Base-by-base conservation (phyloP, 1,140 invertebrate species). In the Psilanteris sp. region DNA sequence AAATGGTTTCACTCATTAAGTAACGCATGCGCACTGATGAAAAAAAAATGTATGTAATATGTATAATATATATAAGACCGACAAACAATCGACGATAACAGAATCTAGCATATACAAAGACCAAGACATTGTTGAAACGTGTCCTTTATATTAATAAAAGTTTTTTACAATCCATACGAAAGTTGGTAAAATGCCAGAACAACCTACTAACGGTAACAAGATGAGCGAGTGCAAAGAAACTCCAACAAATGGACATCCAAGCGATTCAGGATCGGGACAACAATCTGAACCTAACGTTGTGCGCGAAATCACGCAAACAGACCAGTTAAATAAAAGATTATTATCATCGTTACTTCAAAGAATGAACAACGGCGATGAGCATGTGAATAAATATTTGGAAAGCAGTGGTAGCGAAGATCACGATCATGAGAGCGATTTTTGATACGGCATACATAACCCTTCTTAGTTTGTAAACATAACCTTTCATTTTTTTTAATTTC, bases 291-390 rank as follows among this genome's bases (percentile, higher is more conserved):
- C 75, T 4, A 22, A 5, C 3, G 73, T 78, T 15, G 74, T 79
- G 10, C 73, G 89, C 14, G 91, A 92, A 88, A 83, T 90, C 62
- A 91, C 89, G 8, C 90, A 91, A 82, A 93, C 91, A 0, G 91
- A 93, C 81, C 89, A 89, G 44, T 72, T 93, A 20, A 93, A 93
- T 75, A 92, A 92, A 79, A 89, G 89, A 50, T 82, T 92, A 24
- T 84, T 92, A 13, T 88, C 89, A 32, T 91, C 91, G 1, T 87
- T 92, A 66, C 86, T 93, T 2, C 84, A 91, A 48, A 84, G 89
- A 41, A 89, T 93, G 81, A 91, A 91, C 34, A 89, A 90, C 11
- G 61, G 61, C 1, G 61, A 66, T 29, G 61, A 52, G 14, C 13
- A 22, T 2, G 48, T 80, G 1, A 80, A 83, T n/a, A 81, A 79